Conservation (phyloP, 2,888 invertebrate species). For the Tanypteryx hageni region DNA sequence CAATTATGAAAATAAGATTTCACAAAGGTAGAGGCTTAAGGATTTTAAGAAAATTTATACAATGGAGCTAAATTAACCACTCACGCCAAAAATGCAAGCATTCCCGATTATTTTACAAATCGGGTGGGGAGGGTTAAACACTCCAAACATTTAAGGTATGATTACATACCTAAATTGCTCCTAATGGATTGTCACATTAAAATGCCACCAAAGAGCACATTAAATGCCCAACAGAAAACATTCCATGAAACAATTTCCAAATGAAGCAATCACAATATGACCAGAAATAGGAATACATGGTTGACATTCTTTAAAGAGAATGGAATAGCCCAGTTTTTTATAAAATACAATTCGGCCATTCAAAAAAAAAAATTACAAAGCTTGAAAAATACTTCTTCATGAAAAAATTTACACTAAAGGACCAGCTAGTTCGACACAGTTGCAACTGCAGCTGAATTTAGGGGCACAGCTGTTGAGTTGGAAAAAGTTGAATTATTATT, state of each 20-base stretch:
- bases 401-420: slow-evolving; percentile 31
- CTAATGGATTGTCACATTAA: too few species aligned
- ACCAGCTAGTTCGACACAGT: slow-evolving; percentile 45
- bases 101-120: slow-evolving; percentile 49
- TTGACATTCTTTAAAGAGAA: slow-evolving; percentile 36
- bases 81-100: slow-evolving; percentile 23
- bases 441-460: slow-evolving; percentile 28
- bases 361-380: slow-evolving; percentile 55
- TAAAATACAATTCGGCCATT: slow-evolving; percentile 40
- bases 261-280: slow-evolving; percentile 47
- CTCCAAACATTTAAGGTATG: background rate
- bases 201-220: background rate
- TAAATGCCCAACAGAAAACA: background rate
- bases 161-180: background rate
- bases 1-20: slow-evolving; percentile 40
- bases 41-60: slow-evolving; percentile 5
- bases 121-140: slow-evolving; percentile 54
- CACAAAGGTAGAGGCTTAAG: slow-evolving; percentile 25
- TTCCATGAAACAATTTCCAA: slow-evolving; percentile 9
- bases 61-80: slow-evolving; percentile 10
- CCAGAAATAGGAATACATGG: slow-evolving; percentile 61
- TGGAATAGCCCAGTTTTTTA: background rate
- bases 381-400: slow-evolving; percentile 4
- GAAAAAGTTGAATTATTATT: slow-evolving; percentile 30
- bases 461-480: slow-evolving; percentile 22